Percentiles rank a stretch among this genome's conserved stretches.
These are phyloP conservation scores for Oxyura jamaicensis DNA, from an alignment of 2,113 vertebrate species.

Conservation along the genomic window DNA sequence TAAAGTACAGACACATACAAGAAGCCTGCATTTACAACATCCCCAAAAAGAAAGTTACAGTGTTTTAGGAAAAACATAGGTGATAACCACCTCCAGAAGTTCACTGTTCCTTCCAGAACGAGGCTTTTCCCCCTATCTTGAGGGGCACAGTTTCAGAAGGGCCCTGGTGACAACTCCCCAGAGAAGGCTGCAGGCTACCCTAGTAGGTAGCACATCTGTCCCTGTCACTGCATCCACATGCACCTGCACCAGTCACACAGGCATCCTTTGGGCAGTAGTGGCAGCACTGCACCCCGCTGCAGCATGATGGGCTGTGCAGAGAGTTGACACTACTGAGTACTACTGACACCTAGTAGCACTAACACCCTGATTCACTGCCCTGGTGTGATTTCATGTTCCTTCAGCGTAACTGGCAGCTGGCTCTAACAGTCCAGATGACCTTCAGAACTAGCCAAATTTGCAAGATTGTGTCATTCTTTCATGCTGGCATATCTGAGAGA, in stretches of 20 bases:
- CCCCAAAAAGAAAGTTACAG: not conserved
- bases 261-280: too few species aligned
- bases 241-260: not conserved
- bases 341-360: not conserved
- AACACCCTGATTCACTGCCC: not conserved
- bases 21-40: not conserved
- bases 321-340: too few species aligned
- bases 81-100: not conserved
- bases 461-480: not conserved
- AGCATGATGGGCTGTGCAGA: not conserved
- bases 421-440: not conserved
- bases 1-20: not conserved
- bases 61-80: not conserved
- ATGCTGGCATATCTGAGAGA: not conserved
- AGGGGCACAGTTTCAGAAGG: not conserved
- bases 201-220: rapidly evolving
- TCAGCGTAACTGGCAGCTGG: not conserved
- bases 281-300: not conserved
- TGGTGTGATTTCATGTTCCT: not conserved
- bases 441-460: not conserved
- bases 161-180: not conserved
- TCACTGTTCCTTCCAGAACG: not conserved
- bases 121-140: not conserved
- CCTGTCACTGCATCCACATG: not conserved
- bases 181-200: rapidly evolving